phyloP scores from a whole-genome alignment of 1,140 invertebrate species.

The Pogonus chalceus region DNA sequence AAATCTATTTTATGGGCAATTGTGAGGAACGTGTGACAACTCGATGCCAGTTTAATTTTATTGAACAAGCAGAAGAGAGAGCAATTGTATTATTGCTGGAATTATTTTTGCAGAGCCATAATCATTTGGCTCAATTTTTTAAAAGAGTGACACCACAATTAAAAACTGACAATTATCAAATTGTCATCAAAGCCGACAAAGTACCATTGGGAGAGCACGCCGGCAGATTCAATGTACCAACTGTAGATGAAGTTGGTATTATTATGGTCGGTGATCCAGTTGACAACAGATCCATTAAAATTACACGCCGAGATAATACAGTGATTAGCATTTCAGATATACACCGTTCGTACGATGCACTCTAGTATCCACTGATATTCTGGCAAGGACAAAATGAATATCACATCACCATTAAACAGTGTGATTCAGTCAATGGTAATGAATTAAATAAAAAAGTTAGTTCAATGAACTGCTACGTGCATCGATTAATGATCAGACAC shows the following conservation, averaged over 20 bases:
- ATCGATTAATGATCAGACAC: conserved; percentile 33
- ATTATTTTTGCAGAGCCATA: conserved; percentile 17
- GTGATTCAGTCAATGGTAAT: conserved; percentile 18
- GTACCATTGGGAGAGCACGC: conserved; percentile 23
- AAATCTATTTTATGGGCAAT: too few relatives aligned
- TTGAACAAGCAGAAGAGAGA: too few relatives aligned
- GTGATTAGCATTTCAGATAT: not conserved
- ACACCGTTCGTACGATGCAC: conserved; percentile 29
- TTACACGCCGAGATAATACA: conserved; percentile 9
- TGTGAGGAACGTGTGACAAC: too few relatives aligned
- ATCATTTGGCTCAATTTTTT: conserved; percentile 20
- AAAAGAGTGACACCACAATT: conserved; percentile 22
- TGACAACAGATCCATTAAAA: conserved; percentile 8
- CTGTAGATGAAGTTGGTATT: conserved; percentile 19
- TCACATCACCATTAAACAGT: conserved; percentile 25
- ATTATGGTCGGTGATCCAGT: conserved; percentile 17
- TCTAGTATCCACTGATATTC: conserved; percentile 39
- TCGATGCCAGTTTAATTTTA: too few relatives aligned
- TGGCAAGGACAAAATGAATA: conserved; percentile 36
- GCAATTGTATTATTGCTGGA: too few relatives aligned
- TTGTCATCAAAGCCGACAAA: conserved; percentile 24
- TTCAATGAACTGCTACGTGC: conserved; percentile 34
- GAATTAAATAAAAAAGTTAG: conserved; percentile 30
- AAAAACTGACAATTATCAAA: conserved; percentile 15
- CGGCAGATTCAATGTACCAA: conserved; percentile 22